Conservation (phyloP, 2,888 invertebrate genomes). For the Trypoxylon attenuatum region DNA sequence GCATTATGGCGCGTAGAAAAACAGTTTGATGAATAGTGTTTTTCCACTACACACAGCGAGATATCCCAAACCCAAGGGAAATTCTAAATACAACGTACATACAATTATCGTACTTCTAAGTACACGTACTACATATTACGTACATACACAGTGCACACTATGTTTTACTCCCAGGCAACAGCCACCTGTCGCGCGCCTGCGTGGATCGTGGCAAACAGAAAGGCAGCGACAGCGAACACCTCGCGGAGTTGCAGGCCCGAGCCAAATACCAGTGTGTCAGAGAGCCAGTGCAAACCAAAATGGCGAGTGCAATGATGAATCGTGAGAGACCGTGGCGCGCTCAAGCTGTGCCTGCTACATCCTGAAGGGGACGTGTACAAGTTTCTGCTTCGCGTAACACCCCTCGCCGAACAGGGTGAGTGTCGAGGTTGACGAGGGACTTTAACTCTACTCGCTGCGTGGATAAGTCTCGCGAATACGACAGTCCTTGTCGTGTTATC, state of each 20-base stretch:
- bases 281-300: slow-evolving; percentile 55
- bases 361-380: slow-evolving; percentile 27
- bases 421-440: slow-evolving; percentile 9
- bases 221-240: slow-evolving; percentile 1
- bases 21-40: no score
- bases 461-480: no score
- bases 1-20: no score
- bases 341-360: slow-evolving; percentile 22
- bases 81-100: no score
- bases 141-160: slow-evolving; percentile 2
- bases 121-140: neutral
- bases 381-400: slow-evolving; percentile 28
- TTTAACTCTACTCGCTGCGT: no score
- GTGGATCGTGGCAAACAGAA: slow-evolving; percentile 39
- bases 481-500: neutral
- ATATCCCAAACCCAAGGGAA: no score
- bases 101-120: no score
- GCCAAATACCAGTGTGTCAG: slow-evolving; percentile 11
- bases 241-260: neutral
- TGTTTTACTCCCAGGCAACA: slow-evolving; percentile 34
- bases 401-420: slow-evolving; percentile 20
- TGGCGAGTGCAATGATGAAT: slow-evolving; percentile 45
- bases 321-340: slow-evolving; percentile 31
- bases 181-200: slow-evolving; percentile 60
- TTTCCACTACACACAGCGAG: no score